Evolutionary conservation across 2,113 vertebrate genomes (phyloP).

Genomic region (Oncorhynchus nerka): DNA sequence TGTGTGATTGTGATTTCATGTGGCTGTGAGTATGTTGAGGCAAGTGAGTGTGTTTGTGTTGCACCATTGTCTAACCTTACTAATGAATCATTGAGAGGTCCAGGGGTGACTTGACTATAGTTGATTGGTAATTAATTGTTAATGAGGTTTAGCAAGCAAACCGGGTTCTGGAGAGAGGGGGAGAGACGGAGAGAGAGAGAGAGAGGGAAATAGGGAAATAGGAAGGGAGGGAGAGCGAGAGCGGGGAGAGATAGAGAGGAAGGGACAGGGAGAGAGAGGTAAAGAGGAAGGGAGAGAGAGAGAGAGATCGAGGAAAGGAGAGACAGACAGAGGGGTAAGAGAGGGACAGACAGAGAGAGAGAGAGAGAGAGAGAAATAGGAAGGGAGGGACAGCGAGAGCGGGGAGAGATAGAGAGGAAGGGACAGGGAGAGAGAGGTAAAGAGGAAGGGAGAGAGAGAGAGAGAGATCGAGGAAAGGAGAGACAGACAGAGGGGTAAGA

Average conservation of each 20-base stretch:
- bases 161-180: constrained; percentile 51
- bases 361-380: not conserved
- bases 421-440: no score
- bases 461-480: no score
- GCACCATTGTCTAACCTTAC: constrained; percentile 64
- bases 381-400: no score
- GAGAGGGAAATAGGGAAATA: constrained; percentile 22
- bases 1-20: not conserved
- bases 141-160: constrained; percentile 74
- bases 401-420: no score
- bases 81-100: constrained; percentile 79
- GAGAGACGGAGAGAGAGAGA: constrained; percentile 33
- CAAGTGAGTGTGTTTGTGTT: constrained; percentile 29
- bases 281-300: constrained; percentile 15
- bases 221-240: constrained; percentile 52
- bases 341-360: not conserved
- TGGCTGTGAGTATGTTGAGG: not conserved
- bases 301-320: not conserved
- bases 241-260: not conserved
- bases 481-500: no score
- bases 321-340: not conserved
- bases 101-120: constrained; percentile 74
- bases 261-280: not conserved
- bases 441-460: no score
- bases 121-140: constrained; percentile 80